Conservation (phyloP, 2,113 vertebrate species). For the Pseudorhombus dupliciocellatus region DNA sequence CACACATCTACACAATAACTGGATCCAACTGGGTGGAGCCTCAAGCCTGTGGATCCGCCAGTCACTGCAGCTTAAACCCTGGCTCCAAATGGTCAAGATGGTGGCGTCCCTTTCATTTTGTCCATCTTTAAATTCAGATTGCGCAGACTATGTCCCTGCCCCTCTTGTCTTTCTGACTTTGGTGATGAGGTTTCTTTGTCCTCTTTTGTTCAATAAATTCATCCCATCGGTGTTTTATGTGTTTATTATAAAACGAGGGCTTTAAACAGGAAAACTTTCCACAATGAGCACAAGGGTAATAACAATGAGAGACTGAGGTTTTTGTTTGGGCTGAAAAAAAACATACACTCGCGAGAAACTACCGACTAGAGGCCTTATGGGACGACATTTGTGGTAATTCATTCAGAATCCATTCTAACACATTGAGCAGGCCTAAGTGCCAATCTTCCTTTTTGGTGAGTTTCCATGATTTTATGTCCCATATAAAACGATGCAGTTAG, state of each 20-base stretch:
- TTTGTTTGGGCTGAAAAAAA: conserved; percentile 2
- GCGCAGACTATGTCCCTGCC: too few relatives aligned
- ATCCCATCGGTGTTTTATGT: neutral
- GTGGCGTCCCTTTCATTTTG: too few relatives aligned
- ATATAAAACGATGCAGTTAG: conserved; percentile 72
- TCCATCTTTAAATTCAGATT: too few relatives aligned
- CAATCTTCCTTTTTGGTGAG: conserved; percentile 78
- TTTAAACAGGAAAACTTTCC: neutral
- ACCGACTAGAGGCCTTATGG: conserved; percentile 63
- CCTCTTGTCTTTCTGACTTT: too few relatives aligned
- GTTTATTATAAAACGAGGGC: neutral
- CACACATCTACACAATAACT: too few relatives aligned
- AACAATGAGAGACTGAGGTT: conserved; percentile 21
- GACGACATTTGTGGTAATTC: conserved; percentile 76
- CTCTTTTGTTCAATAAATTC: neutral
- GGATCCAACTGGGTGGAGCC: too few relatives aligned
- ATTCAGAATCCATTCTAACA: conserved; percentile 73
- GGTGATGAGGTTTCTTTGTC: too few relatives aligned
- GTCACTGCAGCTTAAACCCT: too few relatives aligned
- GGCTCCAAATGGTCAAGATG: too few relatives aligned
- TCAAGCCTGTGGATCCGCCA: too few relatives aligned
- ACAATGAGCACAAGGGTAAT: conserved; percentile 34
- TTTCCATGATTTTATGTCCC: conserved; percentile 77
- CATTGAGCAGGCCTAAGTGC: conserved; percentile 73
- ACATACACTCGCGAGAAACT: conserved; percentile 25